Base-by-base conservation (phyloP, 1,140 invertebrate genomes). In the Drosophila miranda region DNA sequence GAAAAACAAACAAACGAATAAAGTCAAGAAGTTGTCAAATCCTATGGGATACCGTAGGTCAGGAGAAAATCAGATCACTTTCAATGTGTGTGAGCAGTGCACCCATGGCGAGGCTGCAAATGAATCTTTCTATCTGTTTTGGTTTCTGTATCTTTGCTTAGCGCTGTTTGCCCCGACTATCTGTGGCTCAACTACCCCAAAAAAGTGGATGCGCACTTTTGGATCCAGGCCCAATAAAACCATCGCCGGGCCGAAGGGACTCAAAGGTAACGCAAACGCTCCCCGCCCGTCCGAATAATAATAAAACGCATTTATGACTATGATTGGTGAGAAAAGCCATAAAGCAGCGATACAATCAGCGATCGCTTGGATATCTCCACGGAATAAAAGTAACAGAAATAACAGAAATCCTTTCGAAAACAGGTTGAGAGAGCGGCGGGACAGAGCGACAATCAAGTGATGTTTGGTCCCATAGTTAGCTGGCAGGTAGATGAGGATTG, bases 231-330 rank as follows among this genome's bases (percentile, higher is more conserved):
- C 43, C 42, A 62, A 59, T 63, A 59, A 69, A 73, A 73, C 19
- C 48, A 30, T 8, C 3, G 28, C 8, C 28, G 3, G 9, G 11
- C 34, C 34, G 49, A 53, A 53, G 53, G 48, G 54, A 50, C 68
- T 41, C 34, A 34, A 45, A 50, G 50, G 53, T 16, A 48, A 44
- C 45, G 11, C 21, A 13, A 43, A 52, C 58, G 53, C 75, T 53
- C 61, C 44, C 34, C 23, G 50, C 46, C 50, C 50, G 26, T 55
- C 55, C 66, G 68, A 68, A 69, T 69, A 82, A 78, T 74, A 82
- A 69, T 71, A 79, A 82, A 82, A 82, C 48, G 64, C 82, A 87
- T 86, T 87, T 86, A 86, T 87, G 81, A 86, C 81, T 84, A 43
- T 61, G 75, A 81, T 73, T 79, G 73, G 82, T 68, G 78, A 75